Percentiles rank a stretch among this genome's conserved stretches.
Evolutionary conservation across 2,888 invertebrate species (phyloP).

Genomic region (Machimus rusticus): DNA sequence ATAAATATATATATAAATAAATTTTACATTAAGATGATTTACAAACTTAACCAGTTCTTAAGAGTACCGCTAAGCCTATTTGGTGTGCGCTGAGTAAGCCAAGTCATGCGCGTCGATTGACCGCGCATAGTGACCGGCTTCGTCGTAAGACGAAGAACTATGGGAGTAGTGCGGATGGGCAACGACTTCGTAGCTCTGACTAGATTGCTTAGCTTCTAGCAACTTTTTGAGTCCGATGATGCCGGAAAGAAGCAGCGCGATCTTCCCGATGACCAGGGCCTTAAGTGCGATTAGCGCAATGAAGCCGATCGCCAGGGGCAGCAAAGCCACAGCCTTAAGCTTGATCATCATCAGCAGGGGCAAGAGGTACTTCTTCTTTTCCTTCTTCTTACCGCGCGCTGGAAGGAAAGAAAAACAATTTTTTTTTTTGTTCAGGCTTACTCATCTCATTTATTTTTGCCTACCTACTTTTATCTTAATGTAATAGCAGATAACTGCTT

Average conservation of each 20-base stretch:
- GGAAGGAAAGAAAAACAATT: conserved; percentile 43
- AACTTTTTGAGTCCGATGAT: conserved; percentile 79
- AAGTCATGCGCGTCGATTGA: conserved; percentile 73
- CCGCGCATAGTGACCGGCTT: conserved; percentile 71
- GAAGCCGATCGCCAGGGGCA: conserved; percentile 78
- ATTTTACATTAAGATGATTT: background rate
- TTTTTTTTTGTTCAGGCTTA: background rate
- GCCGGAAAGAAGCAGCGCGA: conserved; percentile 79
- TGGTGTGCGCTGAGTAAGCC: conserved; percentile 74
- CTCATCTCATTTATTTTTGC: background rate
- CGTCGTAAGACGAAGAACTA: conserved; percentile 63
- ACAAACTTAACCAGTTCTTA: conserved; percentile 41
- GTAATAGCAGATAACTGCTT: background rate
- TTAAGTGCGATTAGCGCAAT: conserved; percentile 84
- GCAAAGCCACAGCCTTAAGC: conserved; percentile 79
- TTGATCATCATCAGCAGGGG: conserved; percentile 79
- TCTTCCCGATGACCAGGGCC: conserved; percentile 83
- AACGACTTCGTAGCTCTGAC: conserved; percentile 80
- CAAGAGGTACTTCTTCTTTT: conserved; percentile 77
- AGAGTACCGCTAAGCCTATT: conserved; percentile 51
- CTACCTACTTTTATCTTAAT: conserved; percentile 21
- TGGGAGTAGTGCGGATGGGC: conserved; percentile 73
- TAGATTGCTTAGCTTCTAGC: conserved; percentile 72
- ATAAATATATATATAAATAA: conserved; percentile 42
- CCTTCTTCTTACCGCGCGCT: conserved; percentile 82